Base-by-base conservation (phyloP, 2,888 invertebrate species). In the Folsomia manolachei region DNA sequence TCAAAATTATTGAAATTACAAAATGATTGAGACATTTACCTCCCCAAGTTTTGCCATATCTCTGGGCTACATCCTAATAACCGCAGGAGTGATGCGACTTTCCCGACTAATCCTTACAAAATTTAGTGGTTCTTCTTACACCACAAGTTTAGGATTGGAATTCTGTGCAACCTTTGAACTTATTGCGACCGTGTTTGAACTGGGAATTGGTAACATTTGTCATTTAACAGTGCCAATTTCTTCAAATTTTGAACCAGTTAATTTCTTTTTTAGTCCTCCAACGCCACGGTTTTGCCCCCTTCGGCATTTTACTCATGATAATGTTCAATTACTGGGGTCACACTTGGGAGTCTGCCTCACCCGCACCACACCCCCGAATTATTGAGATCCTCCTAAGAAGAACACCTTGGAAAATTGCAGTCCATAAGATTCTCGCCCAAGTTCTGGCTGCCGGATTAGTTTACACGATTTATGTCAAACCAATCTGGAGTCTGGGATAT, bases 241-340 rank as follows among this genome's bases (percentile, higher is more conserved):
- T n/a, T n/a, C n/a, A n/a, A n/a, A n/a, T n/a, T n/a, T n/a, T n/a
- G n/a, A n/a, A n/a, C n/a, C n/a, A n/a, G n/a, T n/a, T n/a, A n/a
- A n/a, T n/a, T n/a, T n/a, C n/a, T 56, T 56, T 56, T 56, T 4
- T 19, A 67, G 67, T 67, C 1, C n/a, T 67, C 9, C 24, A 67
- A 27, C 23, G 18, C 25, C 27, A 67, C n/a, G 67, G 67, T 11
- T 26, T 67, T 27, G 18, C 24, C 1, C 14, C 19, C 24, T 67
- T 52, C n/a, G n/a, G n/a, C 56, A 24, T 56, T 1, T 1, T 14
- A 18, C 11, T 67, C 27, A 67, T 67, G 67, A 23, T 67, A 11
- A 11, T 67, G n/a, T 53, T 67, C 25, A 67, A 67, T 24, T 67
- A 67, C 60, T 67, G 60, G 56, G 60, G 56, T 19, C 51, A 18